Evolutionary conservation across 1,140 invertebrate species (phyloP), one percentile per base, ranked within the genome.

Genomic region (Philotrypesis tridentata): DNA sequence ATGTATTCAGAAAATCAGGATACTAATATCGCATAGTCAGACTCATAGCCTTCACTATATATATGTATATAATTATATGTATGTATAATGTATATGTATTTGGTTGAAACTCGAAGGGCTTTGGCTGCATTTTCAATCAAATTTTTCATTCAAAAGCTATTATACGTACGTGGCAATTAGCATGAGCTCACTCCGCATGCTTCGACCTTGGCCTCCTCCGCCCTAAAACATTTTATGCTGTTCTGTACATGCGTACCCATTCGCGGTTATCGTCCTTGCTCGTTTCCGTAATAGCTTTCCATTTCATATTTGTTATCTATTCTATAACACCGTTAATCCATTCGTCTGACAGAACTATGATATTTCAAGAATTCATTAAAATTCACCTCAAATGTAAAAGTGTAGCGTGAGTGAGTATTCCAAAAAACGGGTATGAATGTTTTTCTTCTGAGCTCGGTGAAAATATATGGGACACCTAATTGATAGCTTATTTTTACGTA

Each of bases 381-480:
- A 6, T 25, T 27, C 23, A 9, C 3, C 14, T 65, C 11, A 17
- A 5, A 21, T 21, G 31, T 33, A 70, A 37, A 70, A 70, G 8
- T 31, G 21, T n/a, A 31, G 2, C 29, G 17, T 37, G 29, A 70
- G 67, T 37, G 29, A 31, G 31, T 70, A 31, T 3, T 17, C 31
- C 9, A 33, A 70, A 33, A 70, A 70, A 70, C 67, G 12, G 67
- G 67, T 70, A 1, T n/a, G 31, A 29, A n/a, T 25, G 21, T 37
- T 14, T 37, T 31, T 70, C 31, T 12, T n/a, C 67, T 37, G 27
- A 70, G 31, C 12, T 9, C 61, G 61, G 61, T 29, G 17, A 65
- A 65, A 65, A 65, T 61, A 29, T 71, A 31, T 72, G 70, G 48
- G 8, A 48, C 40, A 72, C n/a, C 21, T n/a, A 48, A 72, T 72